Percentiles rank a stretch among this genome's conserved stretches.
Evolutionary conservation across 2,888 invertebrate species (phyloP).

Genomic region (Pristionchus maxplancki): DNA sequence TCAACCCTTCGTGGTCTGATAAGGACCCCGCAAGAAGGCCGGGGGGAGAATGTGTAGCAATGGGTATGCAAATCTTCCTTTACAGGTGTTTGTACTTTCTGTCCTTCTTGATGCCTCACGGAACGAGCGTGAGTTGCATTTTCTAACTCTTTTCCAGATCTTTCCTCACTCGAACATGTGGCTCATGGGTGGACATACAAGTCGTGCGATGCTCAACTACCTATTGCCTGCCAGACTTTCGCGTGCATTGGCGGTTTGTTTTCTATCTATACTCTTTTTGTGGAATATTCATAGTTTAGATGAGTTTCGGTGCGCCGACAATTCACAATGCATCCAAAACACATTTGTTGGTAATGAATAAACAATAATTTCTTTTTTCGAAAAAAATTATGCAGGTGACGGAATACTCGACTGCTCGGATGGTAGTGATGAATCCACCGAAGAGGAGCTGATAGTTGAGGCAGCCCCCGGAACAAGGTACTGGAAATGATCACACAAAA

Average conservation of each 20-base stretch:
- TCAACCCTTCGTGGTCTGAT: slow-evolving; percentile 9
- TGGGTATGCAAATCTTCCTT: background rate
- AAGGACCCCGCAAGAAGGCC: background rate
- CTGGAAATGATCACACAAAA: too few species aligned
- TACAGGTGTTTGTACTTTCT: background rate
- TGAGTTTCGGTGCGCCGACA: slow-evolving; percentile 35
- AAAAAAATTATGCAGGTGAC: too few species aligned
- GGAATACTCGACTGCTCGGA: too few species aligned
- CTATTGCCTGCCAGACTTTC: slow-evolving; percentile 1
- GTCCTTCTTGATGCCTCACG: background rate
- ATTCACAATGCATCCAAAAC: background rate
- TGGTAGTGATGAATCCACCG: too few species aligned
- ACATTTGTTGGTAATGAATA: slow-evolving; percentile 1
- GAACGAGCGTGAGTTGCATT: background rate
- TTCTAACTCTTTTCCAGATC: background rate
- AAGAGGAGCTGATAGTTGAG: too few species aligned
- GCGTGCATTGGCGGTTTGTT: background rate
- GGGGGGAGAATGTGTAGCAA: background rate
- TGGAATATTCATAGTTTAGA: background rate
- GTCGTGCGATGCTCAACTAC: background rate
- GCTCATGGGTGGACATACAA: slow-evolving; percentile 5
- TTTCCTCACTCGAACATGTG: background rate
- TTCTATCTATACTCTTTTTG: background rate
- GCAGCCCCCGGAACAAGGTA: too few species aligned
- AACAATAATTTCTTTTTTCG: too few species aligned